Base-by-base conservation (phyloP, 2,113 vertebrate species). In the Peucedramus taeniatus region DNA sequence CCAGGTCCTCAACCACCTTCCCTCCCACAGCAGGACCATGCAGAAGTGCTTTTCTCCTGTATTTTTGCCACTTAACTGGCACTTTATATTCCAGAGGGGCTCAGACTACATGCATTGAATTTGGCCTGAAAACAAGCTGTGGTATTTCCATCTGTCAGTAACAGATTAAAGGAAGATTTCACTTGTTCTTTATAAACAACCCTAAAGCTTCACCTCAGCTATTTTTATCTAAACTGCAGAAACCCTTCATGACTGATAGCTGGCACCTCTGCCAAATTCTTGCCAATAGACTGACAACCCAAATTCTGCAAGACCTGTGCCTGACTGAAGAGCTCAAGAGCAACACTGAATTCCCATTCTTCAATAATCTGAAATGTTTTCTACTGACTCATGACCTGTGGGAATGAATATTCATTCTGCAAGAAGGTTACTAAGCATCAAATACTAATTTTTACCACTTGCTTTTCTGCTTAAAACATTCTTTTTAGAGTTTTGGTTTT, bases 61-160 rank as follows among this genome's bases (percentile, higher is more conserved):
- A 9, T 88, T 94, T 94, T 87, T 31, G 44, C 56, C 42, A 24
- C 3, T 42, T 39, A 54, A 18, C 35, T 93, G 57, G 18, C 11
- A 63, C 33, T 59, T 87, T 6, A 7, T 63, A 17, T 50, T 47
- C 54, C 61, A 88, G 28, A 45, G 5, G 22, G 20, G 50, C 42
- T 54, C 1, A 1, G 87, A 53, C 63, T 85, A 11, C 28, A 5
- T 26, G 61, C 74, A 11, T 21, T 68, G 90, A 76, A 44, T 90
- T 74, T 86, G 68, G 35, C 63, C 53, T 72, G 65, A 92, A 91
- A 95, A 83, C 78, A 61, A 10, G 17, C 64, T 66, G 35, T 89
- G 84, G 63, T 88, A 95, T 96, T 96, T 83, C 88, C 92, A 96
- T 96, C 94, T 96, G 93, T 88, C 92, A 94, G 93, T 70, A 71